Percentiles rank a stretch among this genome's conserved stretches.
These are phyloP conservation scores for Glossophaga mutica DNA, from an alignment of 2,797 vertebrate species.

Conservation along the genomic window DNA sequence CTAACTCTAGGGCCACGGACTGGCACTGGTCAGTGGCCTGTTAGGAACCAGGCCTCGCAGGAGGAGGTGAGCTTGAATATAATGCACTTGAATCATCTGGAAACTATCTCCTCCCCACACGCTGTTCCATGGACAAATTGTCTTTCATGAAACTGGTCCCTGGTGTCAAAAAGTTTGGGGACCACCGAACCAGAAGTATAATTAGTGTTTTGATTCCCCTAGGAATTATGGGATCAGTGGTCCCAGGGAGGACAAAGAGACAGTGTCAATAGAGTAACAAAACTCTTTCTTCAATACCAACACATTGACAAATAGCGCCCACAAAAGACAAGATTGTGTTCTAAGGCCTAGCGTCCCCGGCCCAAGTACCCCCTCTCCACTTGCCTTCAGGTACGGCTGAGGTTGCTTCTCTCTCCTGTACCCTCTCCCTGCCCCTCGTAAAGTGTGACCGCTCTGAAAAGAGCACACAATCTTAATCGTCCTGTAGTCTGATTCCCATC, in stretches of 20 bases:
- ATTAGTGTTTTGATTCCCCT: conserved; percentile 30
- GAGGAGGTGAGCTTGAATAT: neutral
- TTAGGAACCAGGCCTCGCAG: accelerated
- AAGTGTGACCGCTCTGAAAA: neutral
- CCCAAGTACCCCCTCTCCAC: neutral
- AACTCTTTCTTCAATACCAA: conserved; percentile 27
- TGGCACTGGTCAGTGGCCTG: neutral
- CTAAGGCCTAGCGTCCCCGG: neutral
- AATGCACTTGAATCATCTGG: neutral
- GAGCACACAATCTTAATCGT: neutral
- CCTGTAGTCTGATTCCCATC: neutral
- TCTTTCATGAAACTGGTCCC: neutral
- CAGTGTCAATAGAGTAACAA: conserved; percentile 30
- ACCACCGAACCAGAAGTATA: neutral
- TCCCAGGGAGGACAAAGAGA: conserved; percentile 33
- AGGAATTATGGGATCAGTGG: conserved; percentile 41
- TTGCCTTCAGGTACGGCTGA: neutral
- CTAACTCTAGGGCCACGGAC: neutral
- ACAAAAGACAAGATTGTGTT: neutral
- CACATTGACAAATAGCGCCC: neutral
- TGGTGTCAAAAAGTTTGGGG: neutral
- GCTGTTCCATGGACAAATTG: neutral
- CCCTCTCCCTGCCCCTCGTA: neutral
- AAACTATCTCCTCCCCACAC: neutral
- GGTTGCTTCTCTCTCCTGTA: neutral